Base-by-base conservation (phyloP, 2,113 vertebrate genomes). In the Micromys minutus region DNA sequence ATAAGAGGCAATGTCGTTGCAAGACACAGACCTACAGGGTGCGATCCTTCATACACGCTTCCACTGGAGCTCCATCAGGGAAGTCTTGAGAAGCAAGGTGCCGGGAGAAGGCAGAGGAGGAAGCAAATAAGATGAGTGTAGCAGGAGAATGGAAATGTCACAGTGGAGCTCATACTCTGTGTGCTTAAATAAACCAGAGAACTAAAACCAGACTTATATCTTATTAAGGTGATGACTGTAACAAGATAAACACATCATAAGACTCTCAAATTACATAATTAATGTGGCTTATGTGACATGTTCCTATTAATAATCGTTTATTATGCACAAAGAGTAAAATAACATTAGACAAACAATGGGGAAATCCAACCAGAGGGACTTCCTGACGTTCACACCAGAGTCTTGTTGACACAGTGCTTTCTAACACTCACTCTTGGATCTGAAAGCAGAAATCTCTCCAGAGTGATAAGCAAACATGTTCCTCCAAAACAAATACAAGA, bases 201-300 rank as follows among this genome's bases (percentile, higher is more conserved):
- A 50, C 22, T 55, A 72, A 57, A 57, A 69, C 50, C 86, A 94
- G 88, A 93, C 39, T 97, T 90, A 77, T 77, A 77, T 95, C 96
- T 91, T 94, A 96, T 96, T 96, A 97, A 97, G 65, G 88, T 95
- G 89, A 96, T 95, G 96, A 94, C 69, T 81, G 39, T 91, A 96
- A 95, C 86, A 96, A 97, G 97, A 96, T 96, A 95, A 96, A 97
- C 95, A 84, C 52, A 95, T 96, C 94, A 91, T 93, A 93, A 94
- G 89, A 93, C 87, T 97, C 96, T 98, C 93, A 97, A 97, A 97
- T 97, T 95, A 96, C 95, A 97, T 95, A 97, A 97, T 97, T 97
- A 97, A 98, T 92, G 75, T 95, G 87, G 91, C 65, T 94, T 97
- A 89, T 94, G 89, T 97, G 97, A 94, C 96, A 97, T 31, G 91